These are phyloP conservation scores for Nysson spinosus DNA, from an alignment of 2,888 invertebrate genomes.

Conservation along the genomic window DNA sequence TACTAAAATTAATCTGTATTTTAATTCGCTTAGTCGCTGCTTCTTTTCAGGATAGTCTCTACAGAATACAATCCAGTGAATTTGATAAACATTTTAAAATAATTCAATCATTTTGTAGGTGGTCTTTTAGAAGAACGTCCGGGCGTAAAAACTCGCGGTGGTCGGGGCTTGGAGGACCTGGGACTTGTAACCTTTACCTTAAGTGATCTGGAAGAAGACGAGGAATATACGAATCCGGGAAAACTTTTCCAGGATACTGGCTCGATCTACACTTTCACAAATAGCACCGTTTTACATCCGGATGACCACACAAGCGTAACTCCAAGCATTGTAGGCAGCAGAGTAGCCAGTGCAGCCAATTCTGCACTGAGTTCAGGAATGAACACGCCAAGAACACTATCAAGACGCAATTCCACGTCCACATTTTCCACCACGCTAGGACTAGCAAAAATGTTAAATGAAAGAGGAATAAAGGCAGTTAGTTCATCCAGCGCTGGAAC, in stretches of 20 bases:
- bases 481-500: constrained; percentile 84
- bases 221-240: constrained; percentile 84
- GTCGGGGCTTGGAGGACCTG: constrained; percentile 85
- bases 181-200: constrained; percentile 85
- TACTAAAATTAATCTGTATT: no score
- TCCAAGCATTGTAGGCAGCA: constrained; percentile 81
- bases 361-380: constrained; percentile 71
- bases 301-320: constrained; percentile 88
- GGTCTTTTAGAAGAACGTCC: constrained; percentile 94
- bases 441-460: constrained; percentile 87
- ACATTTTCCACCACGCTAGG: constrained; percentile 87
- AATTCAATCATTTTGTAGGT: constrained; percentile 67
- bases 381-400: constrained; percentile 78
- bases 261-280: constrained; percentile 91
- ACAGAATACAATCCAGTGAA: no score
- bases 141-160: constrained; percentile 91
- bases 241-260: constrained; percentile 87
- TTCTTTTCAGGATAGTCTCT: no score
- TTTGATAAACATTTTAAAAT: no score
- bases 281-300: constrained; percentile 93
- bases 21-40: no score
- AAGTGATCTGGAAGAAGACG: constrained; percentile 85
- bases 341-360: constrained; percentile 82
- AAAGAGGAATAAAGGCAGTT: constrained; percentile 81
- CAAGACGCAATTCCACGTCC: constrained; percentile 88